Evolutionary conservation across 1,140 invertebrate genomes (phyloP), one percentile per base, ranked within the genome.

Genomic region (Platorchestia sp.): DNA sequence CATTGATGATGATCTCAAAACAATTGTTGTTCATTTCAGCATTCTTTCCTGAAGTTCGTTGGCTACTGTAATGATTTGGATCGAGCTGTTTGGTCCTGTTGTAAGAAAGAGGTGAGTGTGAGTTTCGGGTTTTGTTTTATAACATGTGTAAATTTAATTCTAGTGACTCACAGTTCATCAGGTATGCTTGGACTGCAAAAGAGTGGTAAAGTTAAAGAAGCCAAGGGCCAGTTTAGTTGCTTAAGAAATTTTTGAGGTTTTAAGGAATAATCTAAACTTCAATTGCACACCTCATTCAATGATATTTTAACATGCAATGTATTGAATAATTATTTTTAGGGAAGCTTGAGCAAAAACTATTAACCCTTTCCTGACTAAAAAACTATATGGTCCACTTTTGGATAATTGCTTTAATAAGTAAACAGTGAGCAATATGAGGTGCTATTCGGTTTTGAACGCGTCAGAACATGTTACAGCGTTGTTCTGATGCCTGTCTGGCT

Each of bases 21-120:
- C n/a, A n/a, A n/a, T n/a, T n/a, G n/a, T n/a, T n/a, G n/a, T n/a
- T n/a, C n/a, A n/a, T 47, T 45, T 5, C 91, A 93, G 91, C 91
- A 93, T 45, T 45, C 91, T 44, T 93, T 93, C 91, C 45, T 44
- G 36, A 93, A 93, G 40, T 93, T 93, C n/a, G 41, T 93, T 93
- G 91, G 91, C 41, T 44, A 93, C 45, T 93, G 91, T 47, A 93
- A 93, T 93, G 91, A 93, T 10, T 27, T 93, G 91, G 91, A 93
- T 44, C 43, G 36, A 6, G 7, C 45, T 47, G 91, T 93, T 40
- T 93, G 91, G 91, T 16, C 40, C 41, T 93, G 91, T 44, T 47
- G 41, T 42, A 93, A 93, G 44, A 45, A 47, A 19, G 91, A 93
- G 45, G 91, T 93, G 43, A 93, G 91, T 93, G 45, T 93, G 40